These are phyloP conservation scores for Panagrolaimus sp. DNA, from an alignment of 1,140 invertebrate species.

Conservation along the genomic window DNA sequence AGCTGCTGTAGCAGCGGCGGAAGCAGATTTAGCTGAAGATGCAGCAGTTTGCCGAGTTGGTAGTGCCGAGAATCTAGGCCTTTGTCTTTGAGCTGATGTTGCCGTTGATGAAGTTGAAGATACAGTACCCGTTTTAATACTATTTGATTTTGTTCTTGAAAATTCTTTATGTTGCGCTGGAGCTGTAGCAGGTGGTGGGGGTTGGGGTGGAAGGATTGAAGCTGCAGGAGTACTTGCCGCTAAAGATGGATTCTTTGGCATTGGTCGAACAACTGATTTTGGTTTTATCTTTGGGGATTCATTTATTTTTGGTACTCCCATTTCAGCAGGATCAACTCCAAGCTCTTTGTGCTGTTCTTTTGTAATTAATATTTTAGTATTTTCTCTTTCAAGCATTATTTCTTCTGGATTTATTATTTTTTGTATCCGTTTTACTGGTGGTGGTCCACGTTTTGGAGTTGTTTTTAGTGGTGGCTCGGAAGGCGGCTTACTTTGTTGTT, in stretches of 20 bases:
- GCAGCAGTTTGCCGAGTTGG: neutral
- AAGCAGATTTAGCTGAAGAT: neutral
- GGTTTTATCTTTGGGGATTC: slow-evolving; percentile 19
- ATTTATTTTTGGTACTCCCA: neutral
- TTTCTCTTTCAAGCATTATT: slow-evolving; percentile 35
- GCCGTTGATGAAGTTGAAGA: neutral
- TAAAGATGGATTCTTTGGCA: slow-evolving; percentile 40
- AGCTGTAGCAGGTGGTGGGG: too few relatives aligned
- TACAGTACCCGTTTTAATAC: slow-evolving; percentile 8
- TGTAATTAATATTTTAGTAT: slow-evolving; percentile 50
- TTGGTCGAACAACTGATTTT: slow-evolving; percentile 52
- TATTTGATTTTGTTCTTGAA: too few relatives aligned
- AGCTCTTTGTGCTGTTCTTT: slow-evolving; percentile 28
- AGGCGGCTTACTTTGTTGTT: too few relatives aligned
- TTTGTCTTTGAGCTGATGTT: neutral
- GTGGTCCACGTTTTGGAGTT: slow-evolving; percentile 23
- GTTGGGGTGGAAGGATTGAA: too few relatives aligned
- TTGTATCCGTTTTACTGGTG: slow-evolving; percentile 19
- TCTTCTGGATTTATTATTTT: neutral
- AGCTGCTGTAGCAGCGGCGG: neutral
- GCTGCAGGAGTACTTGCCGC: neutral
- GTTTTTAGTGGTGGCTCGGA: neutral
- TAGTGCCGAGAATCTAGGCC: neutral
- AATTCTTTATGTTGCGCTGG: too few relatives aligned
- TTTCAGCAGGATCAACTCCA: slow-evolving; percentile 15